Percentiles rank a stretch among this genome's conserved stretches.
phyloP scores from a whole-genome alignment of 2,797 vertebrate species.

The Cynopterus sphinx region DNA sequence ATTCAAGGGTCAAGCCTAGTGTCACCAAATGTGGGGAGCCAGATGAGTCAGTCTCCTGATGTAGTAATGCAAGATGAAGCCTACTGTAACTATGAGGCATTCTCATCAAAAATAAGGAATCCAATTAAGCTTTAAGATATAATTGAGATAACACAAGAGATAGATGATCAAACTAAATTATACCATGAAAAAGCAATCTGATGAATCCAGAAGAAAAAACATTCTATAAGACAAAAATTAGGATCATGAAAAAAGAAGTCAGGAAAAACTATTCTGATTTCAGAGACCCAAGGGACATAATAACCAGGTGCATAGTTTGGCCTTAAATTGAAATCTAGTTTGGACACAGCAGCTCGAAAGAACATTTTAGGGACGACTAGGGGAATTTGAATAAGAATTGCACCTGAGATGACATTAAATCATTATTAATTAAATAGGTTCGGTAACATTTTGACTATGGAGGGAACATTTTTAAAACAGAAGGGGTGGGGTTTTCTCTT shows the following conservation, averaged over 20 bases:
- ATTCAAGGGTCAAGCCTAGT: not conserved
- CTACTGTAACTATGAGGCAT: not conserved
- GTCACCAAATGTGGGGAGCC: not conserved
- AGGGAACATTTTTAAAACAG: not conserved
- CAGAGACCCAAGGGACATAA: not conserved
- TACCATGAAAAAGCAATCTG: not conserved
- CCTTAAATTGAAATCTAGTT: not conserved
- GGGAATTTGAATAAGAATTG: not conserved
- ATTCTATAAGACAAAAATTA: not conserved
- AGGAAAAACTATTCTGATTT: not conserved
- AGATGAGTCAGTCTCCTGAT: not conserved
- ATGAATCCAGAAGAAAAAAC: not conserved
- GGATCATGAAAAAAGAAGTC: not conserved
- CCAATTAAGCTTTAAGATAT: not conserved
- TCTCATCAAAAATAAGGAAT: not conserved
- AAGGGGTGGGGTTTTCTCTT: not conserved
- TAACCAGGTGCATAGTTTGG: not conserved
- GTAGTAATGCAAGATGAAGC: not conserved
- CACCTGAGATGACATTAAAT: not conserved
- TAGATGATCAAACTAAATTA: not conserved
- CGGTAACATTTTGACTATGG: not conserved
- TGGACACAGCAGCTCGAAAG: not conserved
- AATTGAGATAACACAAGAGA: not conserved
- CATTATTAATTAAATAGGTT: not conserved
- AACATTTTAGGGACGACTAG: not conserved